A percentile compares a stretch with the other conserved stretches of the same genome.
Conservation (phyloP, 2,797 vertebrate genomes). For the Poecilia wingei region DNA sequence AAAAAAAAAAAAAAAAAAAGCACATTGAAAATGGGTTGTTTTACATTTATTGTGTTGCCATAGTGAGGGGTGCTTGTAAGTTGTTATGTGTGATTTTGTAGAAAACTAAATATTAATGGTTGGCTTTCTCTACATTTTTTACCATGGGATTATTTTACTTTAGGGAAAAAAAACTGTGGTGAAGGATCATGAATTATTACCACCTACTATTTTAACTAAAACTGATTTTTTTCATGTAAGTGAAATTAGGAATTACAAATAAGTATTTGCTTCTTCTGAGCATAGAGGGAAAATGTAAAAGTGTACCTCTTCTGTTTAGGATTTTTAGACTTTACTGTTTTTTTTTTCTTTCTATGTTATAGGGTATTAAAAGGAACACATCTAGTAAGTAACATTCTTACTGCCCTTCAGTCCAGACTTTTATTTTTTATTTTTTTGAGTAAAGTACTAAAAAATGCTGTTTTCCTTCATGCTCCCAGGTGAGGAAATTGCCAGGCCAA, state of each 20-base stretch:
- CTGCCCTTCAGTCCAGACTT: background rate
- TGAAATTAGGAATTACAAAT: background rate
- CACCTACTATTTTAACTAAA: constrained; percentile 10
- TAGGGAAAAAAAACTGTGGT: background rate
- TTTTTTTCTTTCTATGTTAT: constrained; percentile 64
- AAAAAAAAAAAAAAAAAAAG: background rate
- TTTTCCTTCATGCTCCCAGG: constrained; percentile 70
- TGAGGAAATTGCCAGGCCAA: constrained; percentile 94
- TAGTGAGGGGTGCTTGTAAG: background rate
- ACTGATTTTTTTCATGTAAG: background rate
- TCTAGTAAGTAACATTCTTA: constrained; percentile 87
- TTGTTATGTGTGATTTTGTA: background rate
- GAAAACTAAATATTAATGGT: background rate
- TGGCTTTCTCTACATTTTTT: background rate
- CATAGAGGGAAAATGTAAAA: background rate
- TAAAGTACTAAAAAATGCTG: background rate
- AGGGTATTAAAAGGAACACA: constrained; percentile 94
- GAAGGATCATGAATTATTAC: background rate
- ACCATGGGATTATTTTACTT: background rate
- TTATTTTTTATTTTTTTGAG: background rate
- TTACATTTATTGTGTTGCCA: background rate
- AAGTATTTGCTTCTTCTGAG: background rate
- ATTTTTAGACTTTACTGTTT: constrained; percentile 35
- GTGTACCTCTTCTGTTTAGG: constrained; percentile 10
- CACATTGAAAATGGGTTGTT: background rate